Conservation (phyloP, 2,888 invertebrate species). For the Orchestes rusci region DNA sequence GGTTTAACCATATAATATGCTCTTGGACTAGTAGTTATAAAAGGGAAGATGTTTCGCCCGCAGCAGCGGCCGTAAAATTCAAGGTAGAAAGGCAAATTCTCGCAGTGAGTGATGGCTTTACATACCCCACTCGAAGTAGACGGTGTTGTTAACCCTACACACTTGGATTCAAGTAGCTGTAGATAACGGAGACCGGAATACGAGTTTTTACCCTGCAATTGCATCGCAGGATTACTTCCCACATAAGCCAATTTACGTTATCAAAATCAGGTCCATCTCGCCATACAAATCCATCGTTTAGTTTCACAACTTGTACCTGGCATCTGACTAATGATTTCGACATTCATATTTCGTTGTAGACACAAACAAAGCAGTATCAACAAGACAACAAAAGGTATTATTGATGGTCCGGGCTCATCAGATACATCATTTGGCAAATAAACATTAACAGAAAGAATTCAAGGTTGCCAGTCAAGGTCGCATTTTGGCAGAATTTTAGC, state of each 20-base stretch:
- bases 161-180: slow-evolving; percentile 16
- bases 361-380: slow-evolving; percentile 1
- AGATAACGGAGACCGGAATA: slow-evolving; percentile 16
- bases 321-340: slow-evolving; percentile 22
- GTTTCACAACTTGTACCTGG: too few relatives aligned
- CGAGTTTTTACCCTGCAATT: too few relatives aligned
- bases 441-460: slow-evolving; percentile 21
- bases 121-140: slow-evolving; percentile 20
- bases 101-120: slow-evolving; percentile 24
- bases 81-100: slow-evolving; percentile 26
- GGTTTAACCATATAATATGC: too few relatives aligned
- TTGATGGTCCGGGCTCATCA: slow-evolving; percentile 24
- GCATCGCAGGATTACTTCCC: too few relatives aligned
- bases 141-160: slow-evolving; percentile 22
- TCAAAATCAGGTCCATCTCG: too few relatives aligned
- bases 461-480: slow-evolving; percentile 21
- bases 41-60: slow-evolving; percentile 26
- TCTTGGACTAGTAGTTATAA: slow-evolving; percentile 19
- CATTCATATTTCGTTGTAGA: slow-evolving; percentile 19
- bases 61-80: slow-evolving; percentile 21
- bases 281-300: too few relatives aligned
- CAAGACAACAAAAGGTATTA: slow-evolving; percentile 18
- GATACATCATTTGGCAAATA: slow-evolving; percentile 22
- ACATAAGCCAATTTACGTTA: too few relatives aligned
- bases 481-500: slow-evolving; percentile 21